These are phyloP conservation scores for Argyra leucocephala DNA, from an alignment of 2,888 invertebrate species.

Conservation along the genomic window DNA sequence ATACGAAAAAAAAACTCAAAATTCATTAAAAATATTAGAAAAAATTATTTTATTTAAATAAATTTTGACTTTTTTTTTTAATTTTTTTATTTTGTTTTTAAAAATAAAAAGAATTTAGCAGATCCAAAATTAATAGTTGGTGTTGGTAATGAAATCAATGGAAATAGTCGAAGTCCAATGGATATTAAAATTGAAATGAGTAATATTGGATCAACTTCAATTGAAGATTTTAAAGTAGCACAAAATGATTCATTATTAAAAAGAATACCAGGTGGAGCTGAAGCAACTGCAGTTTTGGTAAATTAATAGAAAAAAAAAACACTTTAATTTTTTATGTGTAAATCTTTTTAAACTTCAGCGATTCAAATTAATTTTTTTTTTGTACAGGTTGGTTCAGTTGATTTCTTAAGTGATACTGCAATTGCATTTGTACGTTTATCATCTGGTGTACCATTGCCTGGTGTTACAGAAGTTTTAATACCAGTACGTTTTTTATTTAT, in stretches of 20 bases:
- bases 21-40: too few species aligned
- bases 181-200: constrained; percentile 49
- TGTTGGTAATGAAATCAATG: constrained; percentile 23
- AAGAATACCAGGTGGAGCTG: constrained; percentile 72
- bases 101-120: constrained; percentile 15
- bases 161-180: constrained; percentile 18
- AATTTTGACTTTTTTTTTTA: too few species aligned
- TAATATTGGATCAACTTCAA: constrained; percentile 48
- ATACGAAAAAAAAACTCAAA: too few species aligned
- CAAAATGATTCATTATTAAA: constrained; percentile 69
- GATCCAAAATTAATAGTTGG: constrained; percentile 25
- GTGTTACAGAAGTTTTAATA: constrained; percentile 72
- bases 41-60: too few species aligned
- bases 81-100: too few species aligned
- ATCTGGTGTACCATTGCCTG: constrained; percentile 65
- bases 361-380: neutral
- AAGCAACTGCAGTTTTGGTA: constrained; percentile 72
- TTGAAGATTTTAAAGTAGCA: constrained; percentile 58
- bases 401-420: constrained; percentile 73
- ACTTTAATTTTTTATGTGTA: neutral
- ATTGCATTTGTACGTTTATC: constrained; percentile 80
- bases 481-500: constrained; percentile 83
- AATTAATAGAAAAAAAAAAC: neutral
- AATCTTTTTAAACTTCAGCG: neutral
- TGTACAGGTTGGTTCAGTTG: constrained; percentile 59